Evolutionary conservation across 2,113 vertebrate genomes (phyloP).

Genomic region (Diadophis punctatus): DNA sequence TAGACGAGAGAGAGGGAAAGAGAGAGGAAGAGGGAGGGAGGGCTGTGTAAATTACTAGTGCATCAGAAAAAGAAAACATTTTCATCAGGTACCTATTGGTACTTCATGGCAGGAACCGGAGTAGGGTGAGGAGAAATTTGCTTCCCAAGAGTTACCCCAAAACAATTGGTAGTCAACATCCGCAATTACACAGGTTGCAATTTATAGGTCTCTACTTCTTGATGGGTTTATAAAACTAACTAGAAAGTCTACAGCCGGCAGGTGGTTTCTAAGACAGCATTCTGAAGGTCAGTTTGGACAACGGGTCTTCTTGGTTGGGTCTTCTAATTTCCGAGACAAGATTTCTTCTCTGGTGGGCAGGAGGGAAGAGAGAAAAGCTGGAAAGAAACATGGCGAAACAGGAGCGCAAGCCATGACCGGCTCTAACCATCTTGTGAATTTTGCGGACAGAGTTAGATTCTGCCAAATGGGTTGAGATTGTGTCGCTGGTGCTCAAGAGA

Average conservation of each 20-base stretch:
- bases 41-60: neutral
- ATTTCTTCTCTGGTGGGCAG: neutral
- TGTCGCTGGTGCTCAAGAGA: neutral
- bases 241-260: neutral
- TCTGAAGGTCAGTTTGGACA: neutral
- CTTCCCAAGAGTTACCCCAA: neutral
- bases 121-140: neutral
- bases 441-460: neutral
- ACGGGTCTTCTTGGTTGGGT: neutral
- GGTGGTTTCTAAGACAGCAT: neutral
- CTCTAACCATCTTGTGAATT: neutral
- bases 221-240: neutral
- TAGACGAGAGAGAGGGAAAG: no score
- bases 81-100: neutral
- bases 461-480: neutral
- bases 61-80: neutral
- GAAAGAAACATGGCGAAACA: neutral
- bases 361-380: neutral
- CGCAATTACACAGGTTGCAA: neutral
- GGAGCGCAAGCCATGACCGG: neutral
- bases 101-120: neutral
- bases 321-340: neutral
- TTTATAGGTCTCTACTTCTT: neutral
- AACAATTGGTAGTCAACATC: neutral
- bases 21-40: neutral